These are phyloP conservation scores for Sialis lutaria DNA, from an alignment of 2,888 invertebrate genomes.

Conservation along the genomic window DNA sequence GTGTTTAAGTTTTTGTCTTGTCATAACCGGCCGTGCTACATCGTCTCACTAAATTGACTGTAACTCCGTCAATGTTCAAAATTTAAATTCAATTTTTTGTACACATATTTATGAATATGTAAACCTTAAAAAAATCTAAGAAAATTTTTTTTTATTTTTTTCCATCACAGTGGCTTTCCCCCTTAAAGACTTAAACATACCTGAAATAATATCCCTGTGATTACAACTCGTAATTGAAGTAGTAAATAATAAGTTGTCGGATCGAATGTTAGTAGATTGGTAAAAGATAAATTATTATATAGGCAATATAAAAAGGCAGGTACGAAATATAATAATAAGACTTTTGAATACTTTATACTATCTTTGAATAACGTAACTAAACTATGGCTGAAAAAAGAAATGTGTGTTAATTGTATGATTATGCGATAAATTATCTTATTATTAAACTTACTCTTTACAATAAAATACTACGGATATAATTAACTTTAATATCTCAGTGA, in stretches of 20 bases:
- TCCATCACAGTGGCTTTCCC: too few relatives aligned
- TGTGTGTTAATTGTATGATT: background rate
- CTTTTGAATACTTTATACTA: constrained; percentile 37
- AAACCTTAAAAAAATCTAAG: too few relatives aligned
- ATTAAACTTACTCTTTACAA: constrained; percentile 39
- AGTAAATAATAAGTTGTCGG: constrained; percentile 88
- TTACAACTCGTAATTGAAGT: constrained; percentile 77
- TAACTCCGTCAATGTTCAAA: too few relatives aligned
- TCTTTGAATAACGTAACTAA: constrained; percentile 35
- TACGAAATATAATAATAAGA: constrained; percentile 69
- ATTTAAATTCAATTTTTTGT: too few relatives aligned
- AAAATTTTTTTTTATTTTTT: too few relatives aligned
- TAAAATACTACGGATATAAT: constrained; percentile 53
- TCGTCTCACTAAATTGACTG: too few relatives aligned
- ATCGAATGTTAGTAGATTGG: constrained; percentile 80
- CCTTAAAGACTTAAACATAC: too few relatives aligned
- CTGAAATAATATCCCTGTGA: constrained; percentile 85
- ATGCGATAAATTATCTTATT: background rate
- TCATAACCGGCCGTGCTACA: too few relatives aligned
- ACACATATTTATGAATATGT: too few relatives aligned
- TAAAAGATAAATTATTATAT: constrained; percentile 86
- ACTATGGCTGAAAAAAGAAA: constrained; percentile 38
- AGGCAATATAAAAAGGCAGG: constrained; percentile 84
- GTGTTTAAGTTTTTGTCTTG: too few relatives aligned
- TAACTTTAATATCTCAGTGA: constrained; percentile 77